Base-by-base conservation (phyloP, 2,797 vertebrate genomes). In the Momotus momota region DNA sequence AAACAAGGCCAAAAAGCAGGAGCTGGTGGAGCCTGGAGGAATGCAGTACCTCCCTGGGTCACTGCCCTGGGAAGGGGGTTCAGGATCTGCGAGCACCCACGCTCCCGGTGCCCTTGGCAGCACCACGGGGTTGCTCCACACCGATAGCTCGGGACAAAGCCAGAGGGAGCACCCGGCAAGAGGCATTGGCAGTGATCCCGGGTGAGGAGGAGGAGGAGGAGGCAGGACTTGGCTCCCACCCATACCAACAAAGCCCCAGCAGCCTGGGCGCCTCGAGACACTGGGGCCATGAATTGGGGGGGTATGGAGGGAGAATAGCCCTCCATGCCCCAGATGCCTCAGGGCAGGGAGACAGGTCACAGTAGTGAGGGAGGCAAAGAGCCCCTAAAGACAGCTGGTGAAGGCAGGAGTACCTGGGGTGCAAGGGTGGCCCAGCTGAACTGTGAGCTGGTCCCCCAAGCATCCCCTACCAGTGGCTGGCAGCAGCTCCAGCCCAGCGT, bases 131-230 rank as follows among this genome's bases (percentile, higher is more conserved):
- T 2, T 93, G 82, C 93, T 96, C 83, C 94, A 93, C 4, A 0
- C 90, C 21, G 8, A 86, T 88, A 88, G 86, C 90, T 91, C 23
- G 0, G 69, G 88, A 96, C 95, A 95, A 95, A 95, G 94, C 73
- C 6, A 1, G 43, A 78, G 92, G 80, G 69, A 96, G 90, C 85
- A 94, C 91, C 65, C 84, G 3, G 48, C 55, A 61, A 91, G 79
- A 3, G 0, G 60, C 0, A 23, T 77, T 96, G 91, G 94, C 94
- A 93, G 65, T 0, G 0, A 25, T 88, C 96, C 95, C 45, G 0
- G 94, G 66, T 0, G 0, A 89, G 88, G 65, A 95, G 74, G 78
- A 74, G 74, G 78, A 74, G 35, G 35, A 35, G 48, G 22, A 48
- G 73, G 72, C 74, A 83, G 41, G 66, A 61, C 70, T 77, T 72